These are phyloP conservation scores for Unio delphinus DNA, from an alignment of 2,888 invertebrate genomes.

Conservation along the genomic window DNA sequence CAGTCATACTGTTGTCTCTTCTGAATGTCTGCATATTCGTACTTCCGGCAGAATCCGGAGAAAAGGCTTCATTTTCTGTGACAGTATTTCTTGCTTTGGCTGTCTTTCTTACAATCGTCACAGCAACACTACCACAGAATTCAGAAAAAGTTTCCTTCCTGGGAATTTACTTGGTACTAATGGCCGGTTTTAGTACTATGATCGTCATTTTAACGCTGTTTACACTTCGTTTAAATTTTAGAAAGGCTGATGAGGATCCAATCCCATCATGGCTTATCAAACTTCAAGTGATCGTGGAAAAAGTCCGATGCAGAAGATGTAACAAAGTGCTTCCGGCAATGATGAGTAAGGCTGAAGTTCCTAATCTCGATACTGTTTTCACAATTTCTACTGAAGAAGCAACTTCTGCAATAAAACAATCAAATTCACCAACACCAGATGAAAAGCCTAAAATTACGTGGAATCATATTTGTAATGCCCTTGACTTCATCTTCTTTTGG, in stretches of 20 bases:
- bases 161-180: conserved; percentile 24
- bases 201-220: conserved; percentile 23
- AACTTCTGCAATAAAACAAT: too few species aligned
- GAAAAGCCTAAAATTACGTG: too few species aligned
- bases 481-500: too few species aligned
- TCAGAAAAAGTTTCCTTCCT: conserved; percentile 24
- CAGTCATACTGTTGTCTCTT: conserved; percentile 25
- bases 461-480: too few species aligned
- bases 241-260: conserved; percentile 16
- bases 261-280: conserved; percentile 9
- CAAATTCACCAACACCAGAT: too few species aligned
- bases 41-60: conserved; percentile 27
- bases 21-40: conserved; percentile 29
- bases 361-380: too few species aligned
- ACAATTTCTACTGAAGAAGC: too few species aligned
- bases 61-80: conserved; percentile 24
- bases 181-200: conserved; percentile 27
- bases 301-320: too few species aligned
- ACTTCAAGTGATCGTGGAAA: not conserved
- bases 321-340: too few species aligned
- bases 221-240: conserved; percentile 20
- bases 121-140: conserved; percentile 17
- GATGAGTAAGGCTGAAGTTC: too few species aligned
- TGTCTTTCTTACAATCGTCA: conserved; percentile 24
- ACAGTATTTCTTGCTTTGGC: conserved; percentile 30